phyloP scores from a whole-genome alignment of 1,140 invertebrate species.

The Rhyzopertha dominica region DNA sequence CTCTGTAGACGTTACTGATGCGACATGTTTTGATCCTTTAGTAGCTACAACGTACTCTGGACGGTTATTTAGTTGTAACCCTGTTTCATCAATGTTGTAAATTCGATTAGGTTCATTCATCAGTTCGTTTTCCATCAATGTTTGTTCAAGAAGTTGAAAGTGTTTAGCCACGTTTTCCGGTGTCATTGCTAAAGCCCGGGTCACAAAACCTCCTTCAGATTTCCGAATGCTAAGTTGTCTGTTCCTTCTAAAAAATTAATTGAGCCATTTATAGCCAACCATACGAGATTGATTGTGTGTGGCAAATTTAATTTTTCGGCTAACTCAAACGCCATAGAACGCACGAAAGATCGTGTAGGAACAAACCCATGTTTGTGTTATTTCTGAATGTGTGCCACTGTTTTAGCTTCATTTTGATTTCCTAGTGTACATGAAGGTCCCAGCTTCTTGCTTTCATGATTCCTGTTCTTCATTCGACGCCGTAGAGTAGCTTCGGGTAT shows the following conservation, averaged over 20 bases:
- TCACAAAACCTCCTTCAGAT: slow-evolving; percentile 31
- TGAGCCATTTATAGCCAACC: slow-evolving; percentile 31
- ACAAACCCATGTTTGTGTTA: slow-evolving; percentile 6
- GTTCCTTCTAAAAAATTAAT: slow-evolving; percentile 27
- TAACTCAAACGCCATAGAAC: slow-evolving; percentile 20
- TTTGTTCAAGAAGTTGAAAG: slow-evolving; percentile 28
- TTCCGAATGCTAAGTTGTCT: slow-evolving; percentile 27
- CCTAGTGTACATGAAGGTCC: slow-evolving; percentile 1
- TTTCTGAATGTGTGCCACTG: slow-evolving; percentile 1
- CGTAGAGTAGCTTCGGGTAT: neutral
- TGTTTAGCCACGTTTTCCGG: slow-evolving; percentile 30
- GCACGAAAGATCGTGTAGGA: slow-evolving; percentile 2
- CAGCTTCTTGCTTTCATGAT: neutral
- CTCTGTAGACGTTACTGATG: slow-evolving; percentile 35
- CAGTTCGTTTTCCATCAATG: slow-evolving; percentile 34
- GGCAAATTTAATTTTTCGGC: slow-evolving; percentile 29
- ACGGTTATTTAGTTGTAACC: slow-evolving; percentile 43
- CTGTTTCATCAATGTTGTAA: slow-evolving; percentile 44
- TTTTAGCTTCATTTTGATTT: slow-evolving; percentile 1
- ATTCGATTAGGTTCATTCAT: slow-evolving; percentile 37
- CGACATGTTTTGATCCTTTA: slow-evolving; percentile 41
- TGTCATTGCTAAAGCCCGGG: slow-evolving; percentile 20
- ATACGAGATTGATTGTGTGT: slow-evolving; percentile 27
- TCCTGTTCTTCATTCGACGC: neutral
- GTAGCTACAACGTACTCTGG: slow-evolving; percentile 41